Evolutionary conservation across 1,140 invertebrate genomes (phyloP), one percentile per base, ranked within the genome.

Genomic region (Lithobius niger): DNA sequence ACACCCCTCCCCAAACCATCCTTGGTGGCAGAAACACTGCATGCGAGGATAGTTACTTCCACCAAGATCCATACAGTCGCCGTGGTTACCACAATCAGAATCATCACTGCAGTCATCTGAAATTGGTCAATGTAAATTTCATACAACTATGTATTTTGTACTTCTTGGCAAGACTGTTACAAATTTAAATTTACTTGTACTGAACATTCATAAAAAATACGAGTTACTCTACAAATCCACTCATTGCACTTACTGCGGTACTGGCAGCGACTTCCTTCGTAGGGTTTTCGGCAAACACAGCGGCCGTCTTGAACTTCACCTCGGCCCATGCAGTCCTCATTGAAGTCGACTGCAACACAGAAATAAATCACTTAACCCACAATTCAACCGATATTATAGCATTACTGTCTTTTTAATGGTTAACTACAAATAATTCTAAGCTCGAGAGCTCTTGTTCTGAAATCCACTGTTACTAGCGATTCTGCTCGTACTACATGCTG

Each of bases 1-100:
- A 60, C 75, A 78, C 10, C 63, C 59, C 25, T 58, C 56, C 10
- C 74, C 74, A 65, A 84, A 90, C 80, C 85, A 92, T 16, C 90
- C 89, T 21, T 79, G 74, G 57, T 87, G 80, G 66, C 91, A 97
- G 68, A 88, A 96, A 68, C 92, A 97, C 62, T 88, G 84, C 60
- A 80, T 82, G 25, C 78, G 80, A 0, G 91, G 90, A 22, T 84
- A 75, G 6, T 82, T 82, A 0, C 85, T 89, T 0, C 86, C 79
- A 28, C 81, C 76, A 15, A 85, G 73, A 66, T 90, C 81, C 15
- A 90, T 74, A 66, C 92, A 95, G 58, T 82, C 79, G 31, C 91
- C 91, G 57, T 84, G 80, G 54, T 80, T 78, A 13, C 85, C 85
- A 65, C 92, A 95, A 64, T 96, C 89, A 1, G 70, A 74, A 66